Evolutionary conservation across 2,113 vertebrate species (phyloP), one percentile per base, ranked within the genome.

Genomic region (Xiphophorus maculatus): DNA sequence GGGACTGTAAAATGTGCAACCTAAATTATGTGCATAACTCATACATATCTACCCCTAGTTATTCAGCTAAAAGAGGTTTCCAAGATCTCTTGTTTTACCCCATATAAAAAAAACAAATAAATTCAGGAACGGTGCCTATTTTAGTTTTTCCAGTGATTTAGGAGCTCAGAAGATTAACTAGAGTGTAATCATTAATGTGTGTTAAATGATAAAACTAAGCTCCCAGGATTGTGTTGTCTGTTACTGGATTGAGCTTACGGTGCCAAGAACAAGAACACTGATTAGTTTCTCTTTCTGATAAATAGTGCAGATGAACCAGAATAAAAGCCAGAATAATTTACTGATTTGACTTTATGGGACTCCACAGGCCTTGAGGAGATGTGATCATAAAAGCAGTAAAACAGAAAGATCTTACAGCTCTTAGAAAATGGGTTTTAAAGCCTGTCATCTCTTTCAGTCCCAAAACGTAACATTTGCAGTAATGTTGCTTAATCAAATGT

Each of bases 311-410:
- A 61, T 82, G 62, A 76, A 58, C 13, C 22, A 73, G 70, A 67
- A 69, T 37, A 19, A 75, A 37, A 48, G 63, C 70, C 40, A 19
- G n/a, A 71, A 63, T 63, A 29, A 1, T 66, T 62, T 54, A 70
- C 67, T 71, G 28, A 79, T 79, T 64, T 33, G 30, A 33, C 3
- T 35, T 68, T 22, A 65, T 76, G 44, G 73, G 27, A 69, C 17
- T 15, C 22, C 40, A 63, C 42, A 65, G 54, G 66, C 11, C 37
- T 37, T 11, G 8, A 71, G 8, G 22, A 33, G 63, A 73, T 40
- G 33, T 37, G 67, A 54, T 32, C 48, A 35, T 58, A 58, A 35
- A 37, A 61, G 54, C 22, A 12, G 64, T 25, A 14, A 35, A 66
- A 40, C 15, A 58, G 8, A 58, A 58, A 7, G 17, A 58, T 58